Conservation (phyloP, 2,888 invertebrate genomes). For the Scotopteryx bipunctaria region DNA sequence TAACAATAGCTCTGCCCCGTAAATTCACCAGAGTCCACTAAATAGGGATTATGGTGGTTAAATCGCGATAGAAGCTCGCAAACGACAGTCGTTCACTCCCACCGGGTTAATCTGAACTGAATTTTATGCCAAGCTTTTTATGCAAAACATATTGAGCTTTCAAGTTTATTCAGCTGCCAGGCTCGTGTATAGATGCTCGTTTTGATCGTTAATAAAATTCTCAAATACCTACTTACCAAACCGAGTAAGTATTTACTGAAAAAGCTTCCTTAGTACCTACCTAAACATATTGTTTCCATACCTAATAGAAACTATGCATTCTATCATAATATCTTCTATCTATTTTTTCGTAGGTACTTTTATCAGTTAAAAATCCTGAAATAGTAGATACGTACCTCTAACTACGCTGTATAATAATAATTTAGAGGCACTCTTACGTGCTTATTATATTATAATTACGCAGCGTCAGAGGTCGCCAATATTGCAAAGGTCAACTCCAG, state of each 20-base stretch:
- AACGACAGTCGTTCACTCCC: constrained; percentile 26
- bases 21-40: constrained; percentile 35
- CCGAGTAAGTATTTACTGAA: constrained; percentile 12
- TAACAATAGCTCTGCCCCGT: constrained; percentile 26
- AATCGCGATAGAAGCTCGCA: constrained; percentile 24
- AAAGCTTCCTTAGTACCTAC: too few species aligned
- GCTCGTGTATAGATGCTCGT: constrained; percentile 4
- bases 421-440: constrained; percentile 3
- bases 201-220: constrained; percentile 10
- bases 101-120: constrained; percentile 24
- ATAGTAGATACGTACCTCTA: neutral
- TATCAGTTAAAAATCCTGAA: too few species aligned
- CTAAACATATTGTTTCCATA: too few species aligned
- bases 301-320: too few species aligned
- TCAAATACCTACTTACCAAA: too few species aligned
- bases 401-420: neutral
- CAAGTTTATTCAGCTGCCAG: constrained; percentile 15
- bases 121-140: constrained; percentile 23
- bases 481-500: constrained; percentile 32
- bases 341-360: too few species aligned
- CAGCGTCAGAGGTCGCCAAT: constrained; percentile 23
- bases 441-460: constrained; percentile 18
- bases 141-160: constrained; percentile 22
- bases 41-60: constrained; percentile 39
- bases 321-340: too few species aligned